Conservation (phyloP, 2,797 vertebrate genomes). For the Hirundo rustica region DNA sequence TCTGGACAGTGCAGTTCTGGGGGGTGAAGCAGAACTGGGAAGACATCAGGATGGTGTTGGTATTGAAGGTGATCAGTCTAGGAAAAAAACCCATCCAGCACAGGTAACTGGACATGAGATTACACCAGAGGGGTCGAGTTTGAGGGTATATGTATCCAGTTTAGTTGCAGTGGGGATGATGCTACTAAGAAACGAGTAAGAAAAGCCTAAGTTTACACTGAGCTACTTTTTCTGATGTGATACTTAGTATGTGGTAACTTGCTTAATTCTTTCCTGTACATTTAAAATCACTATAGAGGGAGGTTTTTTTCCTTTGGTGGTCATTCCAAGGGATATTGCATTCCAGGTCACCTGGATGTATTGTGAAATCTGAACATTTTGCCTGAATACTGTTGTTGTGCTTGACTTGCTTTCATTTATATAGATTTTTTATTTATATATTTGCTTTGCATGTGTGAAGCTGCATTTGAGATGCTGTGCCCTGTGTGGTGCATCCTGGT, state of each 20-base stretch:
- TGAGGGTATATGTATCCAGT: background rate
- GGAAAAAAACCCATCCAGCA: background rate
- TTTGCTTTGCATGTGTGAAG: background rate
- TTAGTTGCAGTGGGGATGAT: background rate
- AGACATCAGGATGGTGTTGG: background rate
- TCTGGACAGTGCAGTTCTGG: background rate
- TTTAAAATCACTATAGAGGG: background rate
- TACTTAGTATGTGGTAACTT: background rate
- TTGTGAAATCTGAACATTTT: background rate
- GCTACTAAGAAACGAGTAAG: background rate
- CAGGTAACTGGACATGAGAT: conserved; percentile 34
- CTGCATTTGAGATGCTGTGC: background rate
- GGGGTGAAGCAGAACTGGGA: background rate
- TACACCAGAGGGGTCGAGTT: background rate
- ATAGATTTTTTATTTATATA: background rate
- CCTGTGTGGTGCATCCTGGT: background rate
- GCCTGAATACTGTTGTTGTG: background rate
- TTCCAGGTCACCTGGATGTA: background rate
- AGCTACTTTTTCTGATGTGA: background rate
- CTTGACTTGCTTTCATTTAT: background rate
- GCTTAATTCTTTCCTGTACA: background rate
- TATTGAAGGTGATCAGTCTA: background rate
- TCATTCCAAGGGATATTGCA: background rate
- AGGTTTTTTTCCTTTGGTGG: background rate
- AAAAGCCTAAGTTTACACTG: background rate